Conservation (phyloP, 2,797 vertebrate species). For the Intellagama lesueurii region DNA sequence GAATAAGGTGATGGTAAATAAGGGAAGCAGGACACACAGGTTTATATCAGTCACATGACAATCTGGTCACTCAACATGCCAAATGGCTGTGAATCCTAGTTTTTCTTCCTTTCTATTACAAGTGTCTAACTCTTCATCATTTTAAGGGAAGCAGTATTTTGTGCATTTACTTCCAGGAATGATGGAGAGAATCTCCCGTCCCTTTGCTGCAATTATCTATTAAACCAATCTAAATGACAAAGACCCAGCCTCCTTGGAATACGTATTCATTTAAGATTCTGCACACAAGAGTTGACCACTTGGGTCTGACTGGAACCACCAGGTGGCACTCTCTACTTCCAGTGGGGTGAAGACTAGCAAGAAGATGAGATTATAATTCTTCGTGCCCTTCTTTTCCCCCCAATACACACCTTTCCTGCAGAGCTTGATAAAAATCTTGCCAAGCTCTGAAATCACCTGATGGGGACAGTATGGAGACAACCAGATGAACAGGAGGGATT, state of each 20-base stretch:
- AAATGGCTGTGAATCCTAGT: neutral
- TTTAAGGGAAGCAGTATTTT: neutral
- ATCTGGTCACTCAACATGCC: neutral
- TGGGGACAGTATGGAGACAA: neutral
- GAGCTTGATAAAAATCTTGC: neutral
- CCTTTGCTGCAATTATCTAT: neutral
- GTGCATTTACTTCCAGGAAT: neutral
- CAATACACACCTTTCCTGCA: neutral
- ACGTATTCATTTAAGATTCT: neutral
- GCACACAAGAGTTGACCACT: neutral
- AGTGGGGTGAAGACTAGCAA: neutral
- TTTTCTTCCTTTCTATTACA: neutral
- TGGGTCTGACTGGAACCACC: neutral
- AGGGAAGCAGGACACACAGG: neutral
- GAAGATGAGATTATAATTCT: neutral
- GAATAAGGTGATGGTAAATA: neutral
- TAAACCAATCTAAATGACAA: neutral
- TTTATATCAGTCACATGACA: neutral
- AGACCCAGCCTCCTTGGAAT: neutral
- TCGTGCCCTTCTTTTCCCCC: neutral
- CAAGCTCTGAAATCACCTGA: neutral
- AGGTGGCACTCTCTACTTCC: neutral
- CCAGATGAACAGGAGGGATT: neutral
- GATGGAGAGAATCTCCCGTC: neutral
- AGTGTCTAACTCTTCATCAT: neutral